Percentiles rank a stretch among this genome's conserved stretches.
Conservation (phyloP, 1,140 invertebrate genomes). For the Drosophila tropicalis region DNA sequence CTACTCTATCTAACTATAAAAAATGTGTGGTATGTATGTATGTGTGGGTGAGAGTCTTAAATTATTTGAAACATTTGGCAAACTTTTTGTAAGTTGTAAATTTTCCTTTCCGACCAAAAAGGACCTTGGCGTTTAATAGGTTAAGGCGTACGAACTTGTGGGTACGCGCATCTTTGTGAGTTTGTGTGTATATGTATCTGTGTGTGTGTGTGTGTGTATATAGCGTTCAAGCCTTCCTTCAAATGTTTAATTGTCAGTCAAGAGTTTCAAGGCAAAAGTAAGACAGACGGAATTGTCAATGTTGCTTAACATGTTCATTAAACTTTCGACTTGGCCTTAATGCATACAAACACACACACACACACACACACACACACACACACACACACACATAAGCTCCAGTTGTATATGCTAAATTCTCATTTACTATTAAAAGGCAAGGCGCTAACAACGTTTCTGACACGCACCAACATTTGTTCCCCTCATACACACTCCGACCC, state of each 20-base stretch:
- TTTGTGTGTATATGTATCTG: not conserved
- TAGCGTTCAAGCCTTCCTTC: not conserved
- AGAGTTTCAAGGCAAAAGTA: constrained; percentile 11
- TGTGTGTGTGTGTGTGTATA: not conserved
- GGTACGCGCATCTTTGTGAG: not conserved
- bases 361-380: not conserved
- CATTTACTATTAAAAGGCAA: constrained; percentile 71
- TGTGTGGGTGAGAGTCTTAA: too few relatives aligned
- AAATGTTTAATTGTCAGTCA: constrained; percentile 9
- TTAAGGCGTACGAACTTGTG: not conserved
- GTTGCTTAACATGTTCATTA: constrained; percentile 28
- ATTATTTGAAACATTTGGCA: too few relatives aligned
- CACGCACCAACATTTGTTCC: constrained; percentile 28
- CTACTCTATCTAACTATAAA: too few relatives aligned
- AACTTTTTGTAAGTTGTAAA: too few relatives aligned
- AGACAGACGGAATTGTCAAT: constrained; percentile 20
- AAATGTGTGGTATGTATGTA: too few relatives aligned
- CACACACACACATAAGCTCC: too few relatives aligned
- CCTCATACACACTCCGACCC: not conserved
- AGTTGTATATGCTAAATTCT: constrained; percentile 13
- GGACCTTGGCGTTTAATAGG: constrained; percentile 4
- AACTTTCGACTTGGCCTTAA: constrained; percentile 4
- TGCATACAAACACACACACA: not conserved
- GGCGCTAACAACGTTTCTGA: constrained; percentile 68
- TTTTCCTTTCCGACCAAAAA: too few relatives aligned